These are phyloP conservation scores for Xenops minutus DNA, from an alignment of 2,797 vertebrate genomes.

Conservation along the genomic window DNA sequence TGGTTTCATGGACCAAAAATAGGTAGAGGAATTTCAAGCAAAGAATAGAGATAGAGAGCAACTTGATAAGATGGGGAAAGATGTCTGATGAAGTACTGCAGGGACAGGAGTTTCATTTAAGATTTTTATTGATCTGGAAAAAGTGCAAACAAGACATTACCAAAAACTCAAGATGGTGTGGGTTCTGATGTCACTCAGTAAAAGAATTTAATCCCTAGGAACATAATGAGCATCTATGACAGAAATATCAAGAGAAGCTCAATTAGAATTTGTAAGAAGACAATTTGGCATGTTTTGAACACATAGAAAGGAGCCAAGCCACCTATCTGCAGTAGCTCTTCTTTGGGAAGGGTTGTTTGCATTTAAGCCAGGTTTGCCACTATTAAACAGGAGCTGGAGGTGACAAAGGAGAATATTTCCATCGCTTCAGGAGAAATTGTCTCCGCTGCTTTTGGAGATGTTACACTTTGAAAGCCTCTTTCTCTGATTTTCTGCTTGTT, in stretches of 20 bases:
- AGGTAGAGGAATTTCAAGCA: conserved; percentile 55
- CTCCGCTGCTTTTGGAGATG: neutral
- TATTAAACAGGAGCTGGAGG: neutral
- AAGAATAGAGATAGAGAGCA: conserved; percentile 25
- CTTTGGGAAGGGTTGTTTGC: neutral
- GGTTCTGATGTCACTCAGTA: neutral
- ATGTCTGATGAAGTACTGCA: neutral
- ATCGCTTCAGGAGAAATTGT: neutral
- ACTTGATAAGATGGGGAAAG: neutral
- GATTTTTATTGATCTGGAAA: neutral
- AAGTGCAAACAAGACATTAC: neutral
- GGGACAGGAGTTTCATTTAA: neutral
- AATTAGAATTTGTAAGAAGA: neutral
- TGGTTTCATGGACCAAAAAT: conserved; percentile 23
- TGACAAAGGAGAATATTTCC: neutral
- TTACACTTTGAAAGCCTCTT: neutral
- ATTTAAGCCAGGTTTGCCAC: neutral
- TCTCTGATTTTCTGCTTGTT: neutral
- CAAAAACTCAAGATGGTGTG: neutral
- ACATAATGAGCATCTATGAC: neutral
- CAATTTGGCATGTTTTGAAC: neutral
- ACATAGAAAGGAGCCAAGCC: neutral
- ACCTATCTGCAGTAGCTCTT: neutral
- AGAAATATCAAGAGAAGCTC: neutral
- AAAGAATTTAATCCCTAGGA: neutral